Evolutionary conservation across 1,140 invertebrate genomes (phyloP).

Genomic region (Dinoponera quadriceps): DNA sequence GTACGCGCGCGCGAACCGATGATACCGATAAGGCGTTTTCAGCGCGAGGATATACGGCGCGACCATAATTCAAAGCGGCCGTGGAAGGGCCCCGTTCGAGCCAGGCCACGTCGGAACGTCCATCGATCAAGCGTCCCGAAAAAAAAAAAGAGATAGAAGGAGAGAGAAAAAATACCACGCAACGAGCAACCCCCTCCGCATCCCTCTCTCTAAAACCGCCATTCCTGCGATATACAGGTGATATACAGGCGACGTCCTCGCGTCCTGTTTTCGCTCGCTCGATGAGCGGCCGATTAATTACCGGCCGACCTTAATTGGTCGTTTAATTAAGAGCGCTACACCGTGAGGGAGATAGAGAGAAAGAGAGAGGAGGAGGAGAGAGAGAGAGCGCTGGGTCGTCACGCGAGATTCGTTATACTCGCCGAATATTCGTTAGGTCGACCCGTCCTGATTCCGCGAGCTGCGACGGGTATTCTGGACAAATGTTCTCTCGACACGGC

Average conservation of each 20-base stretch:
- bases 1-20: conserved; percentile 58
- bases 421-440: conserved; percentile 67
- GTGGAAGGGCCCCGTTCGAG: conserved; percentile 19
- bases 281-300: conserved; percentile 66
- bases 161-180: conserved; percentile 19
- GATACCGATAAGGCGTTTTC: conserved; percentile 63
- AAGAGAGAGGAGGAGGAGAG: too few species aligned
- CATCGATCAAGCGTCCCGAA: conserved; percentile 63
- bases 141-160: conserved; percentile 14
- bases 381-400: conserved; percentile 49
- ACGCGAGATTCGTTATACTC: conserved; percentile 66
- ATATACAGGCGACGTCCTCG: conserved; percentile 9
- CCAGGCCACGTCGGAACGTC: conserved; percentile 38
- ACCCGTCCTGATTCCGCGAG: conserved; percentile 44
- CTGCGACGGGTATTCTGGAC: conserved; percentile 40
- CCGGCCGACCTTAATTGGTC: conserved; percentile 65
- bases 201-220: background rate
- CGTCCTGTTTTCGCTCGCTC: conserved; percentile 37
- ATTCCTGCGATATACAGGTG: conserved; percentile 31
- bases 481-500: conserved; percentile 42
- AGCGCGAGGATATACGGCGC: conserved; percentile 44
- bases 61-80: conserved; percentile 67
- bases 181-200: background rate
- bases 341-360: conserved; percentile 1
- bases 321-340: conserved; percentile 69